phyloP scores from a whole-genome alignment of 2,888 invertebrate species.

The Stenodera caucasica region DNA sequence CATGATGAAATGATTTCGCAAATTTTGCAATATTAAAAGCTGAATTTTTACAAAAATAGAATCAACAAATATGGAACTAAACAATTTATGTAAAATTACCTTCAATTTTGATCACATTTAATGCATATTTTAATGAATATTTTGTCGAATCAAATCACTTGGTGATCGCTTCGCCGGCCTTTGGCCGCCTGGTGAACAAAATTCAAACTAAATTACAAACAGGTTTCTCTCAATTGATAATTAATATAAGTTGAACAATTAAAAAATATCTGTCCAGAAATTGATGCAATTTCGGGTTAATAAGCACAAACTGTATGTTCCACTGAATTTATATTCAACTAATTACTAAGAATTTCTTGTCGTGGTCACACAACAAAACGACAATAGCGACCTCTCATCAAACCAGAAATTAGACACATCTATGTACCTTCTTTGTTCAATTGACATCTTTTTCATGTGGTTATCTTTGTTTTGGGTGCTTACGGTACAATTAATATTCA shows the following conservation, averaged over 20 bases:
- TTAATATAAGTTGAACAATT: not conserved
- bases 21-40: not conserved
- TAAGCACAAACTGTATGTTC: too few species aligned
- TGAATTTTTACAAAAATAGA: not conserved
- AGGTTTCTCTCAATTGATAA: constrained; percentile 4
- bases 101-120: not conserved
- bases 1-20: not conserved
- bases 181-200: not conserved
- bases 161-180: not conserved
- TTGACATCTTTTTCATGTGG: too few species aligned
- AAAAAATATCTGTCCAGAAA: too few species aligned
- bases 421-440: too few species aligned
- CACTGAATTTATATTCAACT: too few species aligned
- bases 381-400: too few species aligned
- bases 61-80: not conserved
- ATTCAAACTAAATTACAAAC: not conserved
- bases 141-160: not conserved
- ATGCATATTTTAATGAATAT: not conserved
- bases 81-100: not conserved
- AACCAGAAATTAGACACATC: too few species aligned
- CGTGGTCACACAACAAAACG: too few species aligned
- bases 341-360: too few species aligned
- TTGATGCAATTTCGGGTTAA: too few species aligned
- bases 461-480: too few species aligned
- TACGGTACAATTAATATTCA: too few species aligned